Evolutionary conservation across 2,797 vertebrate species (phyloP), one percentile per base, ranked within the genome.

Genomic region (Gymnoscopelus microlampas): DNA sequence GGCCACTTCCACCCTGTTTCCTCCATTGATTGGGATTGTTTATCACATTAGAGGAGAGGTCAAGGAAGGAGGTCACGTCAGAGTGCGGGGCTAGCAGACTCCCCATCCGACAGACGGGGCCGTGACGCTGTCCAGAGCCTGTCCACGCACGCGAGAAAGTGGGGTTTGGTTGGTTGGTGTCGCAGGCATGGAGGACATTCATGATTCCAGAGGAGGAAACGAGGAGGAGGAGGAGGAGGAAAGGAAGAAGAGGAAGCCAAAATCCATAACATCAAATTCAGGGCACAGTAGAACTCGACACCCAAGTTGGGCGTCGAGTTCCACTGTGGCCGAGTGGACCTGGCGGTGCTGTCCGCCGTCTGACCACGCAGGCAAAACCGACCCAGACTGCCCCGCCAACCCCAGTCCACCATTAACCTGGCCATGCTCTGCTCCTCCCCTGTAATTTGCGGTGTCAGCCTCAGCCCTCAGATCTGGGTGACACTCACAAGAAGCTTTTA

Each of bases 11-110:
- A 82, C 77, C 48, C 81, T 84, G 87, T 81, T 90, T 92, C 90
- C 89, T 91, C 79, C 84, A 82, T 87, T 90, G 90, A 91, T 91
- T 90, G 87, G 82, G 82, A 86, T 84, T 89, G 85, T 93, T 92
- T 89, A 87, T 90, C 89, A 89, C 83, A 89, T 89, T 81, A 85
- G 79, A 35, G 60, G 67, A 74, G 57, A 87, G 88, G 91, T 93
- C 91, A 90, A 87, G 81, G 71, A 77, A 44, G 76, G 76, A 68
- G 87, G 85, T 86, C 81, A 80, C 74, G 81, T 80, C 76, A 80
- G 71, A 13, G 56, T 76, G 73, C 66, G 78, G 66, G 85, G 74
- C 79, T 66, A 59, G 79, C 26, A 66, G 62, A 64, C 81, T 80
- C 69, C 39, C 83, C 83, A 85, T 69, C 71, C 77, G 74, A 68